These are phyloP conservation scores for Brachylomia viminalis DNA, from an alignment of 2,888 invertebrate species.

Conservation along the genomic window DNA sequence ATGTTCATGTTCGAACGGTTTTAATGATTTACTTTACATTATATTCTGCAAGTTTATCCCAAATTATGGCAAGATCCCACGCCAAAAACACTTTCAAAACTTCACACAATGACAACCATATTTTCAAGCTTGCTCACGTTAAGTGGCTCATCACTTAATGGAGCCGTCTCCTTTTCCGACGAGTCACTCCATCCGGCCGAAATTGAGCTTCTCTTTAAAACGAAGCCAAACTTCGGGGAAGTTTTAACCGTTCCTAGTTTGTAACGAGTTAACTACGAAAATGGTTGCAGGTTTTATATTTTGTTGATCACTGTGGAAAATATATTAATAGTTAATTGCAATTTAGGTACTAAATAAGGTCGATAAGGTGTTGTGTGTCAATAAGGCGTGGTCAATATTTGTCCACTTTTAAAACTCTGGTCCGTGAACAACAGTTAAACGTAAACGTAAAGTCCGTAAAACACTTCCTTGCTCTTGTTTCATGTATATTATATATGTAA, in stretches of 20 bases:
- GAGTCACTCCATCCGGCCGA: slow-evolving; percentile 14
- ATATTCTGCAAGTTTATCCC: too few relatives aligned
- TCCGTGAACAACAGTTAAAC: too few relatives aligned
- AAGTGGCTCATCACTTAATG: slow-evolving; percentile 43
- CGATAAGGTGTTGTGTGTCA: too few relatives aligned
- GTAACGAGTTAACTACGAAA: slow-evolving; percentile 38
- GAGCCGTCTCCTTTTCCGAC: slow-evolving; percentile 23
- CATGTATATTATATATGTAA: too few relatives aligned
- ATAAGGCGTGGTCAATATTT: too few relatives aligned
- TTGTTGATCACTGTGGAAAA: slow-evolving; percentile 19
- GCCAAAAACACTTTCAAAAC: slow-evolving; percentile 4
- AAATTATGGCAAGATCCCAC: neutral
- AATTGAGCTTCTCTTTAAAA: slow-evolving; percentile 33
- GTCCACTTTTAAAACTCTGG: too few relatives aligned
- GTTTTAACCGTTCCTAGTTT: slow-evolving; percentile 37
- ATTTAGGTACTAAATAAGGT: too few relatives aligned
- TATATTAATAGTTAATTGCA: too few relatives aligned
- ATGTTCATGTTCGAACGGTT: too few relatives aligned
- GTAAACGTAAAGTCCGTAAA: too few relatives aligned
- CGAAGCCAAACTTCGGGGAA: slow-evolving; percentile 33
- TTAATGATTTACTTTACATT: too few relatives aligned
- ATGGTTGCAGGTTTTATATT: slow-evolving; percentile 9
- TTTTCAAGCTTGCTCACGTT: slow-evolving; percentile 11
- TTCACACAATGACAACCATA: slow-evolving; percentile 15
- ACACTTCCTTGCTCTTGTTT: too few relatives aligned